Conservation (phyloP, 2,888 invertebrate genomes). For the Nemurella pictetii region DNA sequence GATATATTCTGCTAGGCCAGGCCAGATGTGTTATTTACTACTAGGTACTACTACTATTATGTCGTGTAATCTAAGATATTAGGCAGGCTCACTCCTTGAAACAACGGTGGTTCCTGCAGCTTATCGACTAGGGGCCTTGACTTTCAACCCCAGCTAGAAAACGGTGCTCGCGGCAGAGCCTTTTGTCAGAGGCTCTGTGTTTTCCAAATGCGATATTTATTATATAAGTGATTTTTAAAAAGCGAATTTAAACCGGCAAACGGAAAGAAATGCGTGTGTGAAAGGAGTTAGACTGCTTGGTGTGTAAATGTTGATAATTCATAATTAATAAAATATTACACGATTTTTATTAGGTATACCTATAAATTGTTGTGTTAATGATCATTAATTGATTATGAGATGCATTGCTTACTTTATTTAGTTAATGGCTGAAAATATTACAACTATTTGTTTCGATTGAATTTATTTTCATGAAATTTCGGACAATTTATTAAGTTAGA, state of each 20-base stretch:
- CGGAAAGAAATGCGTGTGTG: conserved; percentile 31
- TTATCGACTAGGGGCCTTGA: background rate
- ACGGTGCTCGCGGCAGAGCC: conserved; percentile 22
- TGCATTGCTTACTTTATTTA: background rate
- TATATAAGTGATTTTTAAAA: conserved; percentile 30
- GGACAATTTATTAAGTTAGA: too few species aligned
- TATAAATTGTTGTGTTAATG: background rate
- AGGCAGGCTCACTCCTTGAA: conserved; percentile 42
- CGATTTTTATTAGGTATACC: background rate
- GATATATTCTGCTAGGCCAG: conserved; percentile 57
- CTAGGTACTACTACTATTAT: conserved; percentile 2
- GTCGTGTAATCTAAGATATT: conserved; percentile 30
- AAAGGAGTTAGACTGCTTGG: conserved; percentile 42
- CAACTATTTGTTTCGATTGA: background rate
- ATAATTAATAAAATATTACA: conserved; percentile 32
- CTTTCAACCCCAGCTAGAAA: background rate
- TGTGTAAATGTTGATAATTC: conserved; percentile 39
- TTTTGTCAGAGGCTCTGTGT: conserved; percentile 24
- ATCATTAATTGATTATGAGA: background rate
- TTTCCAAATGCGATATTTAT: conserved; percentile 35
- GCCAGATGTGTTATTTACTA: conserved; percentile 44
- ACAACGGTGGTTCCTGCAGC: conserved; percentile 4
- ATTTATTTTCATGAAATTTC: background rate
- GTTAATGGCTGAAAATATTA: background rate
- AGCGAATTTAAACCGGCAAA: conserved; percentile 16